Conservation (phyloP, 1,140 invertebrate species). For the Panagrolaimus sp. region DNA sequence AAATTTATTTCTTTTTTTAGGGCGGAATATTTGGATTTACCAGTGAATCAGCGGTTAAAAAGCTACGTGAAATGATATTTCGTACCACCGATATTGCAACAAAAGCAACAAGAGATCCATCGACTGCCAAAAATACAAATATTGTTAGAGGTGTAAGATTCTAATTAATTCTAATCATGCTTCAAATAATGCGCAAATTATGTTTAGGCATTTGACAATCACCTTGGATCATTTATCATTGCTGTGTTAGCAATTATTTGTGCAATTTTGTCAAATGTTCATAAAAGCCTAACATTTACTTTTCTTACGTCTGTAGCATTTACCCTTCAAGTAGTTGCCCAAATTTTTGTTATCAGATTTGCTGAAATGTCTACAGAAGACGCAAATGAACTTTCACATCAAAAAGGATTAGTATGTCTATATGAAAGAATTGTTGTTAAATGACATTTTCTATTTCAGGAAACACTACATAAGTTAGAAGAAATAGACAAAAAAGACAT, state of each 20-base stretch:
- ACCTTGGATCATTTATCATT: not conserved
- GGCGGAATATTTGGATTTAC: not conserved
- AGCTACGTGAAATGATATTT: not conserved
- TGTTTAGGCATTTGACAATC: constrained; percentile 11
- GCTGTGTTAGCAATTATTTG: not conserved
- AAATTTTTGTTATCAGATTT: constrained; percentile 1
- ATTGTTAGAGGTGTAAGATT: not conserved
- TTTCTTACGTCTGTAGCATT: not conserved
- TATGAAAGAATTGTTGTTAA: no score
- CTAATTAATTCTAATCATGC: no score
- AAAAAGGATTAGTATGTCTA: not conserved
- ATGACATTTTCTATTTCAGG: not conserved
- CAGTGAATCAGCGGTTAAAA: not conserved
- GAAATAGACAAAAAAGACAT: not conserved
- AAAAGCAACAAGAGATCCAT: no score
- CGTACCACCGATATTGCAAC: not conserved
- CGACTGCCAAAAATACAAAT: no score
- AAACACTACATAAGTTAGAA: not conserved
- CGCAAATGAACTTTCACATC: not conserved
- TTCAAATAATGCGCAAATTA: no score
- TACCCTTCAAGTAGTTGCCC: not conserved
- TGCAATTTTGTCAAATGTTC: not conserved
- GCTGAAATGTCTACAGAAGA: not conserved
- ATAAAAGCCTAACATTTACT: not conserved
- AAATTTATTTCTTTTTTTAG: no score